Evolutionary conservation across 2,113 vertebrate species (phyloP), one percentile per base, ranked within the genome.

Genomic region (Sturnira hondurensis): DNA sequence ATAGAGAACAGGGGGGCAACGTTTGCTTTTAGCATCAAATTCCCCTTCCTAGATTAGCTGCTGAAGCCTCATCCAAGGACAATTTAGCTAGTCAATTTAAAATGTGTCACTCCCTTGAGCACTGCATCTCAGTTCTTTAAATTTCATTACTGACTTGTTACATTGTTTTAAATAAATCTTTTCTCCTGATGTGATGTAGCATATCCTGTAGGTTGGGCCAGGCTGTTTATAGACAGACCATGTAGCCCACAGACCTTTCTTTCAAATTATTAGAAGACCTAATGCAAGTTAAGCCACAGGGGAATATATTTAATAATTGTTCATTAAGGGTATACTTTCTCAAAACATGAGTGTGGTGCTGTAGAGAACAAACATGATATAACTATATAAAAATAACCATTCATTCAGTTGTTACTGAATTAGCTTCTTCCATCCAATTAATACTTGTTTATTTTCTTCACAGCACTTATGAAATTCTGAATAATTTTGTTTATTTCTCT

Each of bases 21-120:
- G n/a, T n/a, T 97, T 97, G 97, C 38, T 65, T 97, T 97, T 98
- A 97, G 96, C 67, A 98, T 97, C 97, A 74, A 97, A 97, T 97
- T 97, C 93, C 26, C 67, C 61, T 96, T 61, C n/a, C 94, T 96
- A 92, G 33, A 77, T 85, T 77, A 96, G 70, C 38, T 76, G 71
- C 81, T 70, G 92, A 97, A 95, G 92, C 65, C 47, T 97, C 63
- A 47, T 88, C 50, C 10, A 68, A 88, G 89, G 56, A 61, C n/a
- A 94, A 73, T 92, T 85, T 93, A 33, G 67, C 15, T 50, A 19
- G 14, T 70, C 4, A 7, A 47, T 92, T 43, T 89, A 54, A 86
- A 89, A 56, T 91, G 73, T 95, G 1, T 91, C 56, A 96, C 94
- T 73, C 24, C 89, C 95, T 82, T 71, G 31, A 90, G 54, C 58